phyloP scores from a whole-genome alignment of 2,797 vertebrate species.

The Oreochromis grahami region DNA sequence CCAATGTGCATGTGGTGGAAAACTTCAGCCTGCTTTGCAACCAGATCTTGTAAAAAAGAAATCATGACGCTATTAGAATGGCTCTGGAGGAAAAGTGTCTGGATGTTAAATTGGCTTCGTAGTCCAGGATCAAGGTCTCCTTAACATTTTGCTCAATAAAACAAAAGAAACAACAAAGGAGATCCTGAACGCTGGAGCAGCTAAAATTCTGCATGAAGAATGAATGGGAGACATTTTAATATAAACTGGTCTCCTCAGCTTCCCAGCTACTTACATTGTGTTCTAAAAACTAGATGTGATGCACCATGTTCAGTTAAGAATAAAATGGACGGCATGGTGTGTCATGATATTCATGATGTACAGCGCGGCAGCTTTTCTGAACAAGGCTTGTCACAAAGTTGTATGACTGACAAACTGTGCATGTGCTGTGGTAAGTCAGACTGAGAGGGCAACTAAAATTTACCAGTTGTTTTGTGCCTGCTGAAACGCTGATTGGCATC shows the following conservation, averaged over 20 bases:
- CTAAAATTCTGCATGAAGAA: neutral
- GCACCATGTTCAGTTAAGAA: neutral
- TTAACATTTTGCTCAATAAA: neutral
- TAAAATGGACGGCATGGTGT: neutral
- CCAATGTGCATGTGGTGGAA: neutral
- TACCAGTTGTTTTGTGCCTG: neutral
- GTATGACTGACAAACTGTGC: too few species aligned
- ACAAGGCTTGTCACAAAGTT: neutral
- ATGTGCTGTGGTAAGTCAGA: neutral
- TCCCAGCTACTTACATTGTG: neutral
- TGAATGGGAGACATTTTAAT: neutral
- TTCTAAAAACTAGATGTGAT: neutral
- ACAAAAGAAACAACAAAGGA: neutral
- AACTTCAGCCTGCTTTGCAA: neutral
- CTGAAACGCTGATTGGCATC: constrained; percentile 10
- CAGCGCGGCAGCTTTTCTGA: neutral
- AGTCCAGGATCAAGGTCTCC: neutral
- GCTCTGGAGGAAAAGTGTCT: neutral
- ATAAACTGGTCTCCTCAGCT: neutral
- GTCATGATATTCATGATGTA: neutral
- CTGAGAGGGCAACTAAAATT: neutral
- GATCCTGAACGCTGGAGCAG: neutral
- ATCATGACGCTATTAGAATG: neutral
- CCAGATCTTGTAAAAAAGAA: neutral
- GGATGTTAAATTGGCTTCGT: neutral